Base-by-base conservation (phyloP, 2,888 invertebrate species). In the Drosophila neoperkinsi region DNA sequence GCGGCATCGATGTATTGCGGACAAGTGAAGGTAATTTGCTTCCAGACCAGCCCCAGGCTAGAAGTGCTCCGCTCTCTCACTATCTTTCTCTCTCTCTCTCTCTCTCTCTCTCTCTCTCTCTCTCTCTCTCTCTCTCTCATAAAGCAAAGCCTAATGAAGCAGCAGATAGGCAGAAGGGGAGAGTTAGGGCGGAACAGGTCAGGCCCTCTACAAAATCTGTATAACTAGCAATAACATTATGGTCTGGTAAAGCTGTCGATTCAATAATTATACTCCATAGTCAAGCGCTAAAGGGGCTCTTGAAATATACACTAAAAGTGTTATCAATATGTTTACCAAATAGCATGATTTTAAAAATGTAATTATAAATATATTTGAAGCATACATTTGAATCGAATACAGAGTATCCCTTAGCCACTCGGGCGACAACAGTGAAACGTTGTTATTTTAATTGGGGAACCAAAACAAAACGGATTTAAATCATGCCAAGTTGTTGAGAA, bases 11-110 rank as follows among this genome's bases (percentile, higher is more conserved):
- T 43, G 46, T 58, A 76, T 28, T 66, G 73, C 80, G 65, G 73
- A 89, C 78, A 89, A 89, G 81, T 78, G 74, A 81, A 81, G 81
- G 76, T 87, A 89, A 87, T 89, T 84, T 74, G 72, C 61, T 73
- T 76, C 69, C 84, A 74, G 63, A 36, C 51, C 70, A 49, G 41
- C 77, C 66, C 25, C 38, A 34, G 73, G 87, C 79, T 21, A 69
- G 31, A 21, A 41, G 55, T 43, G 21, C 41, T 41, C n/a, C 1
- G 9, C 21, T 30, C 46, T 10, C 36, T 1, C 38, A 5, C 46
- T 50, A 3, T 51, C 6, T 31, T 7, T 38, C 7, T 38, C 7
- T 36, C 7, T 7, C 7, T 25, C 1, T 36, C 6, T 36, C 16
- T 36, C 0, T 3, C 18, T 25, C 1, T 25, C 25, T 53, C 10